These are phyloP conservation scores for Camponotus floridanus DNA, from an alignment of 1,140 invertebrate genomes.

Conservation along the genomic window DNA sequence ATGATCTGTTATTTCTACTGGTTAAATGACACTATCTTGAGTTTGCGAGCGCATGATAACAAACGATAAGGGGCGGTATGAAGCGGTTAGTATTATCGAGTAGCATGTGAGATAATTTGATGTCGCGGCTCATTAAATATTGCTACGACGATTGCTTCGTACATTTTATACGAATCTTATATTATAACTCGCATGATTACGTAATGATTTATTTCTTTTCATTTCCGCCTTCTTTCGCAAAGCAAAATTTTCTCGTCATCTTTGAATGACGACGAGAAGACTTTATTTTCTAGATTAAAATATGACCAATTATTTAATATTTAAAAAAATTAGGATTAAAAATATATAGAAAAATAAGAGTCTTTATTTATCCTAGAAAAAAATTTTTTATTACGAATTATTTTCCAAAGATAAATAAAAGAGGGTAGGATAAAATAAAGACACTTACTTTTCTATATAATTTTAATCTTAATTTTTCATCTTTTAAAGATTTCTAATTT, in stretches of 20 bases:
- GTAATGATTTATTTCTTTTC: not conserved
- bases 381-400: not conserved
- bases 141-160: not conserved
- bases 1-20: constrained; percentile 59
- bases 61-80: constrained; percentile 46
- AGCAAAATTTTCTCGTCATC: not conserved
- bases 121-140: constrained; percentile 52
- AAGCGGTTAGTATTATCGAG: constrained; percentile 57
- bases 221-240: not conserved
- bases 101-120: constrained; percentile 51
- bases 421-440: no score
- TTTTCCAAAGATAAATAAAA: no score
- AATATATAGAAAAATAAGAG: not conserved
- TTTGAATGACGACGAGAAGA: not conserved
- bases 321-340: not conserved
- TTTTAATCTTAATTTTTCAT: no score
- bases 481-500: no score
- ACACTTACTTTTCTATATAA: no score
- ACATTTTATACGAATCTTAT: constrained; percentile 31
- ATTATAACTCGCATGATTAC: not conserved
- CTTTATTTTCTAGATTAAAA: not conserved
- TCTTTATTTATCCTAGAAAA: not conserved
- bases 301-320: not conserved
- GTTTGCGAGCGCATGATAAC: constrained; percentile 40
- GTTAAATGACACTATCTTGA: constrained; percentile 49